Base-by-base conservation (phyloP, 1,140 invertebrate species). In the Bombus confusus region DNA sequence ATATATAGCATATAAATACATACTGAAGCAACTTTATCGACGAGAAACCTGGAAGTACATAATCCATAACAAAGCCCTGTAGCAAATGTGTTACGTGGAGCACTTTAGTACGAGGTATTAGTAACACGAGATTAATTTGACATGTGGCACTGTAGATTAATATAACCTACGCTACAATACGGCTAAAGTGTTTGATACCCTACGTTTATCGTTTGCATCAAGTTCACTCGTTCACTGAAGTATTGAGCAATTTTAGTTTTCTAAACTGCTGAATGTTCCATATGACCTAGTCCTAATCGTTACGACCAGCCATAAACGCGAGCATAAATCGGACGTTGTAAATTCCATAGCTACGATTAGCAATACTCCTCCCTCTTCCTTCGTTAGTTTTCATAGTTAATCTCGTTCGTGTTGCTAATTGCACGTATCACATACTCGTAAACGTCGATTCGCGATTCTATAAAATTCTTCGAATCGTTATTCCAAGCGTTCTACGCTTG, bases 201-300 rank as follows among this genome's bases (percentile, higher is more conserved):
- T 71, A 25, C 52, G 52, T 59, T 39, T 37, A 59, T 13, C 34
- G 28, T 39, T 73, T 31, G 41, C n/a, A 22, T 73, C 15, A 43
- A 73, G 39, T 47, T 73, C 71, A 47, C 41, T 73, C 22, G n/a
- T 43, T 43, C 69, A 1, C 41, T 43, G 8, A 47, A 22, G 28
- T 73, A 73, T 73, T 22, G 28, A 43, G n/a, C 71, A 73, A 73
- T 73, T 73, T 31, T 47, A 31, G 28, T 73, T 73, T 43, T 43
- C 71, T 31, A 43, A 76, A 76, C 31, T 57, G 34, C 52, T 18
- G 25, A 59, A 59, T 28, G 74, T 47, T n/a, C 3, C 34, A 34
- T 34, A 39, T n/a, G 31, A 57, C 34, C 25, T 31, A 37, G 25
- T n/a, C 28, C 34, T 39, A 37, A 59, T 34, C 74, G 13, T 41